Base-by-base conservation (phyloP, 2,888 invertebrate species). In the Pasiphila rectangulata region DNA sequence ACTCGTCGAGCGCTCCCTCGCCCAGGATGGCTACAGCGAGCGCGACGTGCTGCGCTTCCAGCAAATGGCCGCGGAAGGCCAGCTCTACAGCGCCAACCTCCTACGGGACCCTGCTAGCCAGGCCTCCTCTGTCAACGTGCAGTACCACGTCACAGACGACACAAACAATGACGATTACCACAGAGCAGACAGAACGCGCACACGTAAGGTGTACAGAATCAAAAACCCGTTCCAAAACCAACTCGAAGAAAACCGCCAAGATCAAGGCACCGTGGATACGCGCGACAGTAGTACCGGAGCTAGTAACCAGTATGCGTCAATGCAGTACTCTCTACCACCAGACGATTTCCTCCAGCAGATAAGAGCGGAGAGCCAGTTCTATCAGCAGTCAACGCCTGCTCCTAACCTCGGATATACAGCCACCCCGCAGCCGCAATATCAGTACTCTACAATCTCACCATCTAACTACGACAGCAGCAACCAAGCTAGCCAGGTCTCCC, bases 301-400 rank as follows among this genome's bases (percentile, higher is more conserved):
- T 70, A 89, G 88, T 75, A 87, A 86, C 71, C 87, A 88, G 72
- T 85, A 88, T 75, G 74, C 83, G 51, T 75, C 84, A 25, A 65
- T 86, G 67, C 86, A 87, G 69, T 89, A 87, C 63, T 86, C 86
- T 19, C 68, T 89, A 51, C 89, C 89, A 49, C 88, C 89, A 5
- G 88, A 89, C 46, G 84, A 86, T 25, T 90, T 87, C 49, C 66
- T 89, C 23, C 85, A 86, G 42, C 81, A 87, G 53, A 72, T 88
- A 67, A 79, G 80, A 53, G 77, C 78, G 49, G 83, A 84, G 53
- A 84, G 72, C 57, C 83, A 82, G 57, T 86, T 75, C 56, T 76
- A 79, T 32, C 81, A 79, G 57, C 72, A 77, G 35, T 79, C 85
- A 9, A 86, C 87, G 4, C 83, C 76, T 57, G 56, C 79, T 23